Percentiles rank a stretch among this genome's conserved stretches.
Evolutionary conservation across 2,888 invertebrate genomes (phyloP).

Genomic region (Rhagophthalmus giganteus): DNA sequence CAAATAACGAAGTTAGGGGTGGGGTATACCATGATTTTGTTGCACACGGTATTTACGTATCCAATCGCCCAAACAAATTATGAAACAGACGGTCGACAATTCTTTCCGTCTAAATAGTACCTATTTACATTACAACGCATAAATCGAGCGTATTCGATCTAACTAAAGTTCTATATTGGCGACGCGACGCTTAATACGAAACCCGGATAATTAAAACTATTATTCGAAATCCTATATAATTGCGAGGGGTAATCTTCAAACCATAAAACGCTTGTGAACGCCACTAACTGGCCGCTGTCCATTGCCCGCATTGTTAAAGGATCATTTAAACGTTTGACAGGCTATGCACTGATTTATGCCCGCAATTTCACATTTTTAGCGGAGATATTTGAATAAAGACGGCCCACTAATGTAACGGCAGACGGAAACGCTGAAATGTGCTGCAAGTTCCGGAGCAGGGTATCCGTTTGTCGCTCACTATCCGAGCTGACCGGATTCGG

Average conservation of each 20-base stretch:
- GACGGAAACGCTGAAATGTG: slow-evolving; percentile 37
- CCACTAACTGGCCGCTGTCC: slow-evolving; percentile 39
- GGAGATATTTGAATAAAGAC: slow-evolving; percentile 36
- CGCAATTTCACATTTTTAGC: slow-evolving; percentile 37
- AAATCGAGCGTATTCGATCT: slow-evolving; percentile 4
- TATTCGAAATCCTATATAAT: slow-evolving; percentile 36
- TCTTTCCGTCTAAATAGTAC: neutral
- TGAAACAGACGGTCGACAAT: no score
- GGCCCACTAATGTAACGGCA: slow-evolving; percentile 31
- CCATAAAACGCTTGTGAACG: slow-evolving; percentile 34
- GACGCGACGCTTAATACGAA: slow-evolving; percentile 7
- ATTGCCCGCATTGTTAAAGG: slow-evolving; percentile 50
- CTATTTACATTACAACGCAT: neutral
- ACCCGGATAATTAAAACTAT: slow-evolving; percentile 43
- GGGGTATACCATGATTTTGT: no score
- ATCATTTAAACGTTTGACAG: slow-evolving; percentile 52
- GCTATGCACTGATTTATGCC: slow-evolving; percentile 38
- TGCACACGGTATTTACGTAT: no score
- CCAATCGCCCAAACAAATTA: no score
- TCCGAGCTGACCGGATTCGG: slow-evolving; percentile 9
- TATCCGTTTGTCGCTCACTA: slow-evolving; percentile 14
- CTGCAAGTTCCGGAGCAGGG: slow-evolving; percentile 20
- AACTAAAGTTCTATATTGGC: slow-evolving; percentile 3
- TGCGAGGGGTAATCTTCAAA: slow-evolving; percentile 34
- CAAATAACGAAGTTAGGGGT: no score